phyloP scores from a whole-genome alignment of 2,113 vertebrate species.

The Trachemys scripta region DNA sequence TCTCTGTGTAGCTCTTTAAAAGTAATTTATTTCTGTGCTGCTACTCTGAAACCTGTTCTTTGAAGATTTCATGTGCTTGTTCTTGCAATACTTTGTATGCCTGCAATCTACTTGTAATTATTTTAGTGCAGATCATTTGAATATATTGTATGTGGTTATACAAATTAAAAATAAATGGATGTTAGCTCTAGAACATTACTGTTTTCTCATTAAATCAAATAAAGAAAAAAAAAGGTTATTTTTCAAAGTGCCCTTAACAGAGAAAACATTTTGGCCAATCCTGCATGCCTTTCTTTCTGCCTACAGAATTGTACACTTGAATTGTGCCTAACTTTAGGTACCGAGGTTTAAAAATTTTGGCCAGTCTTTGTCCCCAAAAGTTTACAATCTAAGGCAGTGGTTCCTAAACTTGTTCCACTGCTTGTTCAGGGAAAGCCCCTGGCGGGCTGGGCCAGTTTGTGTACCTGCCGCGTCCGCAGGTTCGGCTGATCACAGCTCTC shows the following conservation, averaged over 20 bases:
- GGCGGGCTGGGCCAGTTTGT: too few relatives aligned
- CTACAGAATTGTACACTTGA: not conserved
- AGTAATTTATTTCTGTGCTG: conserved; percentile 4
- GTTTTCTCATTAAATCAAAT: not conserved
- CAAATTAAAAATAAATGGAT: not conserved
- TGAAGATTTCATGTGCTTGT: not conserved
- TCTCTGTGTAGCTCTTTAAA: not conserved
- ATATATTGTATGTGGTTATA: not conserved
- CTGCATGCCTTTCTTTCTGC: not conserved
- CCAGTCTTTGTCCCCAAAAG: not conserved
- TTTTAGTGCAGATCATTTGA: not conserved
- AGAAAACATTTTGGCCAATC: not conserved
- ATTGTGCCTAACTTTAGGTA: not conserved
- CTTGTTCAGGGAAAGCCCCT: too few relatives aligned
- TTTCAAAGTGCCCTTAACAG: not conserved
- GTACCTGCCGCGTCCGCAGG: too few relatives aligned
- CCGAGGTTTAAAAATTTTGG: not conserved
- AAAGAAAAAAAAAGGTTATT: not conserved
- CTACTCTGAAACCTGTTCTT: too few relatives aligned
- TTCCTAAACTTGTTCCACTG: too few relatives aligned
- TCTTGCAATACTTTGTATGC: not conserved
- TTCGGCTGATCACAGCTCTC: too few relatives aligned
- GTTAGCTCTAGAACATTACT: not conserved
- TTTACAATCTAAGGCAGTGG: not conserved
- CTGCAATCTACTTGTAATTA: not conserved